These are phyloP conservation scores for Phlogophora meticulosa DNA, from an alignment of 2,888 invertebrate species.

Conservation along the genomic window DNA sequence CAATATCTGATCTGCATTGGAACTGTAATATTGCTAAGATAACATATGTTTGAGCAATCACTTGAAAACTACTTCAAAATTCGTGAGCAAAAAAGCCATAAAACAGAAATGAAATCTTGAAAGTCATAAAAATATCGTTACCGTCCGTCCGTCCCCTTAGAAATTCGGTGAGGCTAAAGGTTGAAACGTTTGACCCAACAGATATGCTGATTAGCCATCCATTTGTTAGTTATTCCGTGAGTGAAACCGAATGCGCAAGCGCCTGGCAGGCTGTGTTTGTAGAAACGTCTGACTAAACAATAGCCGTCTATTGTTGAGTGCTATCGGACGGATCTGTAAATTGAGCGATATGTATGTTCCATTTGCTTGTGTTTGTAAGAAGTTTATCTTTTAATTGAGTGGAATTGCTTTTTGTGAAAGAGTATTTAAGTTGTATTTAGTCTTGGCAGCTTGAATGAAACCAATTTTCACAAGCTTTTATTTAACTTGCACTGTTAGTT, in stretches of 20 bases:
- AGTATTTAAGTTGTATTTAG: neutral
- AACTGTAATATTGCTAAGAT: neutral
- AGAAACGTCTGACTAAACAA: conserved; percentile 47
- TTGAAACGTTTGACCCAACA: conserved; percentile 1
- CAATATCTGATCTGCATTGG: too few species aligned
- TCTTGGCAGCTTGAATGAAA: too few species aligned
- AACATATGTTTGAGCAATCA: neutral
- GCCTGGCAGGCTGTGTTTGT: conserved; percentile 39
- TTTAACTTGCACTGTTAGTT: too few species aligned
- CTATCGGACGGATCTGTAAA: conserved; percentile 50
- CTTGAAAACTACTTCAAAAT: too few species aligned
- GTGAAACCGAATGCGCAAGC: conserved; percentile 38
- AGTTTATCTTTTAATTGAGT: conserved; percentile 32
- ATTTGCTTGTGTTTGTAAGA: conserved; percentile 4
- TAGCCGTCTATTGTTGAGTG: conserved; percentile 38
- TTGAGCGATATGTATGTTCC: conserved; percentile 25
- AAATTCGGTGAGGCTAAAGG: conserved; percentile 14
- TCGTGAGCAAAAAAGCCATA: neutral
- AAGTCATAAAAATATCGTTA: conserved; percentile 24
- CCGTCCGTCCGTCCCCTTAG: neutral
- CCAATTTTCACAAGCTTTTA: too few species aligned
- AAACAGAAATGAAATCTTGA: conserved; percentile 1
- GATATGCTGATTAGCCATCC: conserved; percentile 26
- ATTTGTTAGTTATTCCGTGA: conserved; percentile 34
- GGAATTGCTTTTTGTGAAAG: neutral